These are phyloP conservation scores for Pyrrhosoma nymphula DNA, from an alignment of 2,888 invertebrate genomes.

Conservation along the genomic window DNA sequence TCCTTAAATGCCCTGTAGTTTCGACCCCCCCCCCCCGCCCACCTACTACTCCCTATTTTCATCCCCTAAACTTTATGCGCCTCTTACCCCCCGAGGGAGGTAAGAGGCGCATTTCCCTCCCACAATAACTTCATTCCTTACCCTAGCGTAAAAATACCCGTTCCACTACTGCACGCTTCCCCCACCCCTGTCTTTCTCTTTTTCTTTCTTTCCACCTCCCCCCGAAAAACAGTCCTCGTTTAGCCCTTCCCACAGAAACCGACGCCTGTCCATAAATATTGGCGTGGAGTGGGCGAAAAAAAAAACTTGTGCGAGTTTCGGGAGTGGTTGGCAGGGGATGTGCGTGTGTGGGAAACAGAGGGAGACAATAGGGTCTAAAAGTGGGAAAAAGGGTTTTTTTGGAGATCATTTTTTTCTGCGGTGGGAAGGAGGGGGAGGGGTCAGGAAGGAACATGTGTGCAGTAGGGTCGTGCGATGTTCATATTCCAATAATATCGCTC, in stretches of 20 bases:
- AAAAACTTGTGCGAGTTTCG: background rate
- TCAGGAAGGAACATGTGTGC: background rate
- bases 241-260: background rate
- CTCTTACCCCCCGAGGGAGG: background rate
- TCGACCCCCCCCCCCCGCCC: background rate
- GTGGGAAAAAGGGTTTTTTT: background rate
- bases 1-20: background rate
- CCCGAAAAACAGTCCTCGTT: background rate
- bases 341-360: background rate
- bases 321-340: background rate
- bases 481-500: too few relatives aligned
- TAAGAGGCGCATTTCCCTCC: background rate
- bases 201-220: background rate
- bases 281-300: background rate
- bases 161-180: background rate
- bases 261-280: constrained; percentile 18
- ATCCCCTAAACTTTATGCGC: background rate
- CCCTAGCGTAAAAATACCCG: background rate
- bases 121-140: background rate
- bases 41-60: background rate
- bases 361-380: background rate
- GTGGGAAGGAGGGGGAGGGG: background rate
- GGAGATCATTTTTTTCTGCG: background rate
- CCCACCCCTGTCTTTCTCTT: background rate
- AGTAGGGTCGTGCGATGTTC: too few relatives aligned